phyloP scores from a whole-genome alignment of 2,888 invertebrate genomes.

The Nudaria mundana region DNA sequence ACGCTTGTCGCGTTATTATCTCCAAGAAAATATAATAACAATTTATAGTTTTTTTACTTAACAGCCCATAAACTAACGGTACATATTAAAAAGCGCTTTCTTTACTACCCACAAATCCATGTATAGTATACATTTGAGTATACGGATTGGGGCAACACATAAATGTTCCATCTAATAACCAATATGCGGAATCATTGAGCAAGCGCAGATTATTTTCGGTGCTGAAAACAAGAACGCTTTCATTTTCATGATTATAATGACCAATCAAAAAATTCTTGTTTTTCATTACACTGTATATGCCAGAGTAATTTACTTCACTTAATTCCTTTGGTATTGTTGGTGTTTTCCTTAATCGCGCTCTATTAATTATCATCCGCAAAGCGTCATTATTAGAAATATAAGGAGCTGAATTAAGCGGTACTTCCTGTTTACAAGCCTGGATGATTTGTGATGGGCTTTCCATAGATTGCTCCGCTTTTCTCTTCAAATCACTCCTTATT shows the following conservation, averaged over 20 bases:
- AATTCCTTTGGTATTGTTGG: background rate
- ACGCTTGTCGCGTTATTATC: background rate
- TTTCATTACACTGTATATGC: background rate
- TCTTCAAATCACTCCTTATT: background rate
- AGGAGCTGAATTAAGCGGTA: background rate
- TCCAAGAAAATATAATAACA: slow-evolving; percentile 1
- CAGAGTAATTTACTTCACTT: background rate
- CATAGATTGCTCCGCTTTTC: background rate
- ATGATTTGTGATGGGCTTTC: background rate
- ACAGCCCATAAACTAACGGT: background rate
- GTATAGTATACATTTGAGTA: background rate
- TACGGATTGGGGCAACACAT: background rate
- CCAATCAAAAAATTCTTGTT: background rate
- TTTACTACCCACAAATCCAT: slow-evolving; percentile 2
- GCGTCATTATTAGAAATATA: background rate
- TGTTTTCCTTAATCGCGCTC: background rate
- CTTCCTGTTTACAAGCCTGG: background rate
- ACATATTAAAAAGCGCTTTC: background rate
- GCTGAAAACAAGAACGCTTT: background rate
- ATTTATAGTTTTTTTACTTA: slow-evolving; percentile 1
- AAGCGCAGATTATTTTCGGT: background rate
- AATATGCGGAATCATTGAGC: slow-evolving; percentile 1
- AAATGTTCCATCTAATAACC: slow-evolving; percentile 1
- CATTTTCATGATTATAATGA: background rate
- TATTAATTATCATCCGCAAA: background rate